Evolutionary conservation across 2,113 vertebrate genomes (phyloP), one percentile per base, ranked within the genome.

Genomic region (Pachypanchax playfairii): DNA sequence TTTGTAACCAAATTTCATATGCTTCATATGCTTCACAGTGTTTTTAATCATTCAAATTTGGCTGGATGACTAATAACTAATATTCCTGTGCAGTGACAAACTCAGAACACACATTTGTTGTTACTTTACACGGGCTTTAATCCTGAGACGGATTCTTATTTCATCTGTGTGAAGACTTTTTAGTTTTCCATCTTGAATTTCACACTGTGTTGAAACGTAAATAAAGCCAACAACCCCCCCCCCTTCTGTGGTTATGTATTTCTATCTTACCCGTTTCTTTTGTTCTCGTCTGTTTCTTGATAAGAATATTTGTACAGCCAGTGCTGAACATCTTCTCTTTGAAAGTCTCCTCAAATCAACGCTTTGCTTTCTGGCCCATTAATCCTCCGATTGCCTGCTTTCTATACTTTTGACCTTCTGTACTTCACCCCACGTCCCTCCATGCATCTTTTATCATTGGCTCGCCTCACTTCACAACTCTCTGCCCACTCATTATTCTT

Each of bases 121-220:
- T n/a, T n/a, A n/a, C n/a, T n/a, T n/a, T n/a, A n/a, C n/a, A n/a
- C n/a, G n/a, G n/a, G 57, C 57, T 62, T 15, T 44, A 7, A 21
- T 49, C 64, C 42, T 15, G 38, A 36, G 25, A 17, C 12, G 57
- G 62, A 74, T 61, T n/a, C 55, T 20, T 55, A 43, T 20, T 47
- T 21, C 57, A 35, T 15, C 2, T 35, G 6, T 42, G 46, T 41
- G 44, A 18, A 46, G 26, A 59, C 12, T 56, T 41, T 25, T n/a
- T n/a, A 65, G 44, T 24, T 60, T 43, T 73, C 35, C 26, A 21
- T 46, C 31, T 59, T 56, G 25, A 42, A 13, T 29, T 52, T 49
- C 44, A 53, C 28, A 35, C 13, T 11, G 3, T 12, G 33, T 8
- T 33, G n/a, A n/a, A n/a, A n/a, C n/a, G n/a, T n/a, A n/a, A n/a